Evolutionary conservation across 2,797 vertebrate species (phyloP).

Genomic region (Alcedo atthis): DNA sequence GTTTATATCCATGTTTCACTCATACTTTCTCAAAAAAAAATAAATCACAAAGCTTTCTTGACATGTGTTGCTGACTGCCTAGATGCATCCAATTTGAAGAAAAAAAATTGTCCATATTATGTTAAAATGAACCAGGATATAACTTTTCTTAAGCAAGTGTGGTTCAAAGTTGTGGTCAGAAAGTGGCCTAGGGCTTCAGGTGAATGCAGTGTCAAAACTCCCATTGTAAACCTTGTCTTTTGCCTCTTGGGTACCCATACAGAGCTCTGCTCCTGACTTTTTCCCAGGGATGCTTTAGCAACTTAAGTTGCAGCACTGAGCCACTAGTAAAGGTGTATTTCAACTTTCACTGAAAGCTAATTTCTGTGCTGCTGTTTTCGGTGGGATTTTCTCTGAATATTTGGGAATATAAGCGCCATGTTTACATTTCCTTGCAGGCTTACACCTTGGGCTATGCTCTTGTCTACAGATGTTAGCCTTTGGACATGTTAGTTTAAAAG

Average conservation of each 20-base stretch:
- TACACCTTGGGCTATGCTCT: conserved; percentile 7
- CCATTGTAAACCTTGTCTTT: not conserved
- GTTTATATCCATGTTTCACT: not conserved
- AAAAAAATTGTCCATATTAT: not conserved
- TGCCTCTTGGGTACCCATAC: not conserved
- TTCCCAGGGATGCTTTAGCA: not conserved
- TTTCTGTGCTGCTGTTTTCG: not conserved
- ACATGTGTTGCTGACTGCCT: not conserved
- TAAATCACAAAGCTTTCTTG: not conserved
- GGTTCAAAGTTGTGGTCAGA: not conserved
- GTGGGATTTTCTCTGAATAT: not conserved
- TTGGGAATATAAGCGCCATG: not conserved
- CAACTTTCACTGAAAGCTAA: not conserved
- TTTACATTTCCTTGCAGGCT: not conserved
- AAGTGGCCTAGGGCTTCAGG: not conserved
- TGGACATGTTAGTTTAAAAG: conserved; percentile 8
- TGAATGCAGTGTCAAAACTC: not conserved
- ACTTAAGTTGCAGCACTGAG: not conserved
- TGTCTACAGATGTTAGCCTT: conserved; percentile 29
- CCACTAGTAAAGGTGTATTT: not conserved
- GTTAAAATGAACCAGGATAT: not conserved
- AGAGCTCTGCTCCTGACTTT: not conserved
- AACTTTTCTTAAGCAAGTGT: not conserved
- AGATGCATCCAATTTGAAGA: not conserved
- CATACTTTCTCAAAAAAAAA: not conserved